These are phyloP conservation scores for Lethrus apterus DNA, from an alignment of 1,140 invertebrate genomes.

Conservation along the genomic window DNA sequence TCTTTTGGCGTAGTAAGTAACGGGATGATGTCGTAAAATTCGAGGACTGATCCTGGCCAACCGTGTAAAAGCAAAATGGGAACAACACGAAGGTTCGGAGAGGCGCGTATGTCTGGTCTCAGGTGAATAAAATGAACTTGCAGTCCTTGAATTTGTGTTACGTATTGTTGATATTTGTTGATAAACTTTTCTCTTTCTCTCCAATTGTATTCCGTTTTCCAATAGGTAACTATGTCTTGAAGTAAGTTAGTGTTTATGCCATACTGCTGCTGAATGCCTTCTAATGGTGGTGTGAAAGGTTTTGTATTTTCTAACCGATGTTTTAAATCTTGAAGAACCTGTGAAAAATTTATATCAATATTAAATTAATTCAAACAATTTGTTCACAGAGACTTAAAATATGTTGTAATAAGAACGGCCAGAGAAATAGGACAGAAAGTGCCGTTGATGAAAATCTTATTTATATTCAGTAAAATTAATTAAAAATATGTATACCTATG, in stretches of 20 bases:
- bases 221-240: slow-evolving; percentile 41
- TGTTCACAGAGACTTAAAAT: too few species aligned
- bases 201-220: slow-evolving; percentile 65
- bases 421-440: too few species aligned
- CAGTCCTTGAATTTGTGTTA: slow-evolving; percentile 62
- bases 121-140: slow-evolving; percentile 68
- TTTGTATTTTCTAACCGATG: slow-evolving; percentile 37
- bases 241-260: slow-evolving; percentile 49
- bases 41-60: slow-evolving; percentile 83
- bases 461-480: not conserved
- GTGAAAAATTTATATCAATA: too few species aligned
- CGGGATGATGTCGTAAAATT: slow-evolving; percentile 79
- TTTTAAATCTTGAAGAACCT: slow-evolving; percentile 42
- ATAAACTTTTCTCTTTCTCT: slow-evolving; percentile 53
- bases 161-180: slow-evolving; percentile 65
- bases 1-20: slow-evolving; percentile 52
- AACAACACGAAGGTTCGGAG: slow-evolving; percentile 45
- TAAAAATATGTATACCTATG: too few species aligned
- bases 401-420: too few species aligned
- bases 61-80: slow-evolving; percentile 76
- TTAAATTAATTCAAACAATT: too few species aligned
- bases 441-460: not conserved
- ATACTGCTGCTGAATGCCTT: slow-evolving; percentile 48
- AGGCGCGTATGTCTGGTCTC: slow-evolving; percentile 48
- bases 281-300: slow-evolving; percentile 38